A percentile compares a stretch with the other conserved stretches of the same genome.
phyloP scores from a whole-genome alignment of 2,113 vertebrate genomes.

The Lophochroa leadbeateri region DNA sequence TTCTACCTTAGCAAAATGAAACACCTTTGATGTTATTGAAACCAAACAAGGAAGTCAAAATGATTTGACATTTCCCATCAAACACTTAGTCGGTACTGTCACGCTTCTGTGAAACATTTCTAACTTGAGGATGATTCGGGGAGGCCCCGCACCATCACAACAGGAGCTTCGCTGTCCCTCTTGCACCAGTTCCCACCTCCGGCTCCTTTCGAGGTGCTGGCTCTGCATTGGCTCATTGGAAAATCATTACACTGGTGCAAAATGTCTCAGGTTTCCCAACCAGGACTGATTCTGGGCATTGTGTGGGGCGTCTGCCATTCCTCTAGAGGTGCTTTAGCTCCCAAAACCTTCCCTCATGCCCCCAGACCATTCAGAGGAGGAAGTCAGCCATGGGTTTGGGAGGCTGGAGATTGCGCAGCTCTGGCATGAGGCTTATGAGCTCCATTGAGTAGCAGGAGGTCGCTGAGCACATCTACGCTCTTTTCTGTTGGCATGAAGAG shows the following conservation, averaged over 20 bases:
- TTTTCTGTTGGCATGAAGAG: background rate
- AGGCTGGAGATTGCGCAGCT: background rate
- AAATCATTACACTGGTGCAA: fast-evolving
- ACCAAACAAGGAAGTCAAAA: conserved; percentile 29
- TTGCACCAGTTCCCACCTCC: background rate
- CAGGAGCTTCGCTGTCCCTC: background rate
- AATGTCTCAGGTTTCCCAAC: background rate
- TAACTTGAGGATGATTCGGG: background rate
- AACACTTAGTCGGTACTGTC: background rate
- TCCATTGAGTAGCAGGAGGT: background rate
- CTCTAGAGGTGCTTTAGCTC: background rate
- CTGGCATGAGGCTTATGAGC: background rate
- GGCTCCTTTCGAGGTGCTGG: fast-evolving
- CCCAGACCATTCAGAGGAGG: background rate
- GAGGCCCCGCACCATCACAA: fast-evolving
- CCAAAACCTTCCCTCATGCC: fast-evolving
- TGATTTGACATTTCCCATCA: background rate
- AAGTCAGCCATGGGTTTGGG: background rate
- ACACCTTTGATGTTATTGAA: conserved; percentile 37
- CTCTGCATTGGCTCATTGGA: background rate
- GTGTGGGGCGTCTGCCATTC: background rate
- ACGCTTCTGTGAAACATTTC: background rate
- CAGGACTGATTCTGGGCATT: background rate
- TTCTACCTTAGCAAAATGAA: conserved; percentile 32
- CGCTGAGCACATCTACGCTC: no score